Conservation (phyloP, 2,888 invertebrate genomes). For the Catocala sponsa region DNA sequence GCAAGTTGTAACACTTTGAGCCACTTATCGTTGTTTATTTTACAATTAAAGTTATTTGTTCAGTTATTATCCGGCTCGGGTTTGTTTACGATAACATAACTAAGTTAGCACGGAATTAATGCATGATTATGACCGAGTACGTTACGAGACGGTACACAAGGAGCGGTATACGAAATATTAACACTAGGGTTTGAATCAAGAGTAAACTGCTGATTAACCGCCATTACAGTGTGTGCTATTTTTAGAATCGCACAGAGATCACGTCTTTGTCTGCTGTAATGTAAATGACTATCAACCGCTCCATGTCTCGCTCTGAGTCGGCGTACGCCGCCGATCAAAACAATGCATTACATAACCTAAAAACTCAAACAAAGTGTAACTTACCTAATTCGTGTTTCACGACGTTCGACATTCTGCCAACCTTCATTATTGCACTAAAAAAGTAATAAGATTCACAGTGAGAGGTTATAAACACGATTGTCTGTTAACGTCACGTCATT, state of each 20-base stretch:
- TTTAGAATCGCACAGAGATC: constrained; percentile 85
- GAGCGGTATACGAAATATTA: constrained; percentile 51
- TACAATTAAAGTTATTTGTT: constrained; percentile 45
- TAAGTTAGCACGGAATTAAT: constrained; percentile 57
- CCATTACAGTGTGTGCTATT: constrained; percentile 81
- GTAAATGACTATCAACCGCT: constrained; percentile 76
- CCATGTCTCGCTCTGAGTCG: constrained; percentile 51
- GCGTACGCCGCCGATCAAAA: constrained; percentile 65
- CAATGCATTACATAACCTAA: constrained; percentile 75
- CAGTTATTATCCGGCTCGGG: constrained; percentile 38
- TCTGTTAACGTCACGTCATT: constrained; percentile 76
- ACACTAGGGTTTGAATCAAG: constrained; percentile 71
- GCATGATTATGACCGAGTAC: constrained; percentile 54
- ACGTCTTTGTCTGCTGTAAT: constrained; percentile 84
- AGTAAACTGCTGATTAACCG: constrained; percentile 83
- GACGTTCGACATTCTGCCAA: constrained; percentile 71
- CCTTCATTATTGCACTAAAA: constrained; percentile 67
- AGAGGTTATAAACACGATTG: constrained; percentile 75
- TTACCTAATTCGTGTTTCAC: constrained; percentile 73
- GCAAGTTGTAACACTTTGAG: constrained; percentile 29
- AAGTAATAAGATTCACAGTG: constrained; percentile 63
- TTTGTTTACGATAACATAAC: constrained; percentile 59
- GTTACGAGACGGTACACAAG: constrained; percentile 48
- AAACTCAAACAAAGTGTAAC: constrained; percentile 62
- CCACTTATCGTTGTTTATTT: constrained; percentile 41